Evolutionary conservation across 2,797 vertebrate species (phyloP).

Genomic region (Macrochelys suwanniensis): DNA sequence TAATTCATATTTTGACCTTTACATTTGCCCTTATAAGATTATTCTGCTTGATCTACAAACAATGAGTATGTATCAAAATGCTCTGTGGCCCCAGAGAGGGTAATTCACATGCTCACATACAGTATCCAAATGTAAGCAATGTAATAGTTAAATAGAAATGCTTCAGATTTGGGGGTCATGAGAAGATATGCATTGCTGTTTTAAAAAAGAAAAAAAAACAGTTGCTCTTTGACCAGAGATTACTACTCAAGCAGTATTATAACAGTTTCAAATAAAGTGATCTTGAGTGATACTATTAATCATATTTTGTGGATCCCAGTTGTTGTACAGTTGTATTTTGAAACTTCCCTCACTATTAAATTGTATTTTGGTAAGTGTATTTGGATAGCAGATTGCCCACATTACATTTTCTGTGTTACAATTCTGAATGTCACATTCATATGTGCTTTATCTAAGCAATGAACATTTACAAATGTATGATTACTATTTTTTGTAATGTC

Average conservation of each 20-base stretch:
- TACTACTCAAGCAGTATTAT: conserved; percentile 74
- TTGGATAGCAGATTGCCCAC: conserved; percentile 78
- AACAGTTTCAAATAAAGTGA: conserved; percentile 72
- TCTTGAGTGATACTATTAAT: conserved; percentile 77
- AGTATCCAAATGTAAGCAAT: conserved; percentile 62
- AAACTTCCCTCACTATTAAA: conserved; percentile 81
- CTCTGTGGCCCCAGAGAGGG: conserved; percentile 65
- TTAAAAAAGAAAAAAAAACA: conserved; percentile 27
- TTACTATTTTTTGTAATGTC: conserved; percentile 83
- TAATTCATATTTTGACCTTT: conserved; percentile 72
- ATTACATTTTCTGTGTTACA: conserved; percentile 79
- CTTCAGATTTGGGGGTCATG: conserved; percentile 57
- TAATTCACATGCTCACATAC: conserved; percentile 44
- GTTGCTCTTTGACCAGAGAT: conserved; percentile 64
- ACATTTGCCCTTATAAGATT: conserved; percentile 73
- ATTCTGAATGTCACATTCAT: conserved; percentile 78
- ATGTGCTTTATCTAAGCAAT: conserved; percentile 78
- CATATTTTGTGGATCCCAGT: conserved; percentile 77
- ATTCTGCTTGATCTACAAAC: conserved; percentile 72
- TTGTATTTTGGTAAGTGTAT: conserved; percentile 82
- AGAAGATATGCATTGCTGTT: conserved; percentile 20
- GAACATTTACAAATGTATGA: conserved; percentile 80
- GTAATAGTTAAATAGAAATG: conserved; percentile 57
- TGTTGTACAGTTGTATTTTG: conserved; percentile 80
- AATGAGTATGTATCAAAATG: conserved; percentile 66